phyloP scores from a whole-genome alignment of 2,113 vertebrate genomes.

The Grallaria varia region DNA sequence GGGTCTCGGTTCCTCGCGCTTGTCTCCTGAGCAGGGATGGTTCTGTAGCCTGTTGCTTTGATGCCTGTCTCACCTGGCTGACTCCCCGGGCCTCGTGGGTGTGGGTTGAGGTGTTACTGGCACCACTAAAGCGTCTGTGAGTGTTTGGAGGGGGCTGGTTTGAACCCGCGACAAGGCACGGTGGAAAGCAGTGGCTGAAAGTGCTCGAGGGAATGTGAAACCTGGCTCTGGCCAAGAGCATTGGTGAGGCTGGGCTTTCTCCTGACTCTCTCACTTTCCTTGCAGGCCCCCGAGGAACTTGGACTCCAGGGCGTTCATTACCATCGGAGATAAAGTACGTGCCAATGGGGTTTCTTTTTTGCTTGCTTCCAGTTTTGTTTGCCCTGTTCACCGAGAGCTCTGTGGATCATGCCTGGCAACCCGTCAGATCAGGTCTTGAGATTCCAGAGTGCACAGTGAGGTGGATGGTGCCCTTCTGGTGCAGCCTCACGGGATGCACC shows the following conservation, averaged over 20 bases:
- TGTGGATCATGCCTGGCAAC: neutral
- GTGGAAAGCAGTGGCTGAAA: neutral
- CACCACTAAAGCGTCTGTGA: neutral
- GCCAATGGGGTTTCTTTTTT: neutral
- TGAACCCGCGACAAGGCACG: neutral
- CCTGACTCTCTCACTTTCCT: neutral
- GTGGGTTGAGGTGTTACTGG: neutral
- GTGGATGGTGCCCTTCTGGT: neutral
- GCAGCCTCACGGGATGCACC: neutral
- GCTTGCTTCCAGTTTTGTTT: neutral
- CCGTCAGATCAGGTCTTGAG: neutral
- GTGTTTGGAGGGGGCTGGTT: neutral
- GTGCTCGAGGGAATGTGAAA: neutral
- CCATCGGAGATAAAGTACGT: conserved; percentile 80
- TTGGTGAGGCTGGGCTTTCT: neutral
- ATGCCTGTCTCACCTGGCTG: neutral
- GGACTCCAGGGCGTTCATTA: conserved; percentile 82
- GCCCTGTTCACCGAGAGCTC: neutral
- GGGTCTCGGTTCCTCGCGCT: neutral
- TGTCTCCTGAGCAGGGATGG: neutral
- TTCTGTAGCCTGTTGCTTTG: neutral
- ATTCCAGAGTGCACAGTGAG: neutral
- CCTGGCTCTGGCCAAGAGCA: neutral
- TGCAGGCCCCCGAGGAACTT: conserved; percentile 77
- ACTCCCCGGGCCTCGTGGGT: neutral